Percentiles rank a stretch among this genome's conserved stretches.
Evolutionary conservation across 2,113 vertebrate species (phyloP).

Genomic region (Pelodiscus sinensis): DNA sequence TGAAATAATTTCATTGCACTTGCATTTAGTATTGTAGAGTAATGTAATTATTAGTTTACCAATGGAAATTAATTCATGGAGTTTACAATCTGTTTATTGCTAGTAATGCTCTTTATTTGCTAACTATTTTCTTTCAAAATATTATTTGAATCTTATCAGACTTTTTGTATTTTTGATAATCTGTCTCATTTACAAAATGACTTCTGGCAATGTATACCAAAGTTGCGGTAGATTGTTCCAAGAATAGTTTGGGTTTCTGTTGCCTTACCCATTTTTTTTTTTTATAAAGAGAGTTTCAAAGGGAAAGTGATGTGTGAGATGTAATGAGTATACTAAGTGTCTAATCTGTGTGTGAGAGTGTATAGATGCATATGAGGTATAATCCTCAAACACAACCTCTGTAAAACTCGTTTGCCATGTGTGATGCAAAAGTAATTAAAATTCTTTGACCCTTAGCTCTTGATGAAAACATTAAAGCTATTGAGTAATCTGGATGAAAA

Average conservation of each 20-base stretch:
- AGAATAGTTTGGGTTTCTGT: not conserved
- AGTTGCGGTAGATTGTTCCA: not conserved
- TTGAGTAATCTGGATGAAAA: not conserved
- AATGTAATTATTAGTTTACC: not conserved
- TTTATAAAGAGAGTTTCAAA: no score
- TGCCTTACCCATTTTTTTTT: not conserved
- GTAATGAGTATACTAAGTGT: not conserved
- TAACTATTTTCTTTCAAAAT: not conserved
- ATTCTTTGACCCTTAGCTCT: not conserved
- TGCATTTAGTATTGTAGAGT: not conserved
- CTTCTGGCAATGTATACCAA: not conserved
- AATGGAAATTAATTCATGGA: not conserved
- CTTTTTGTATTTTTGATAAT: not conserved
- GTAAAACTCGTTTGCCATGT: not conserved
- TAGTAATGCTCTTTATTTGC: not conserved
- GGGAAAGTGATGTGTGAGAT: not conserved
- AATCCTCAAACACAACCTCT: not conserved
- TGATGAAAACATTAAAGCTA: not conserved
- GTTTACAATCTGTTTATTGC: rapidly evolving
- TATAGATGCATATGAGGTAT: not conserved
- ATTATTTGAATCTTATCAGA: not conserved
- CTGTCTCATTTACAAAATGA: not conserved
- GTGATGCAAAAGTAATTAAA: not conserved
- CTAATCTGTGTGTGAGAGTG: not conserved
- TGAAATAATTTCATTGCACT: not conserved